phyloP scores from a whole-genome alignment of 2,888 invertebrate genomes.

The Phymatocera aterrima region DNA sequence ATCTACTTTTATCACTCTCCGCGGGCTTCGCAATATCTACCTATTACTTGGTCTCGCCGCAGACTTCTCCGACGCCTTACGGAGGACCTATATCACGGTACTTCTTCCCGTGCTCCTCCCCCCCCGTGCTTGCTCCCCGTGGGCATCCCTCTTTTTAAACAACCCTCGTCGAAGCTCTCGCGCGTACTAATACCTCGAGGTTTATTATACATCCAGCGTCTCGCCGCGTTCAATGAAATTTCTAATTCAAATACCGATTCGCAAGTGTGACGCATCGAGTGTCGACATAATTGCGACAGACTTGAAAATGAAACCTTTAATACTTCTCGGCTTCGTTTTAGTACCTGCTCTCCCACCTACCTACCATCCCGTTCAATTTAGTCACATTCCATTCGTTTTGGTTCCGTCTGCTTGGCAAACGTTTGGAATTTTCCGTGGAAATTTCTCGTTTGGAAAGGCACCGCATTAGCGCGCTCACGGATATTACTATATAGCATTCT shows the following conservation, averaged over 20 bases:
- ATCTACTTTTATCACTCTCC: slow-evolving; percentile 47
- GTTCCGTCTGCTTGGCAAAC: slow-evolving; percentile 11
- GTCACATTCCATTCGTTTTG: background rate
- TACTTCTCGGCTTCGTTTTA: slow-evolving; percentile 6
- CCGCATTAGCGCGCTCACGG: slow-evolving; percentile 17
- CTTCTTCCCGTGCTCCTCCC: background rate
- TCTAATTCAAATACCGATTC: slow-evolving; percentile 27
- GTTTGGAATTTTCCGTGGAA: slow-evolving; percentile 26
- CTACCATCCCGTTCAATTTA: slow-evolving; percentile 6
- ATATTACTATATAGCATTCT: background rate
- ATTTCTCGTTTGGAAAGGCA: slow-evolving; percentile 30
- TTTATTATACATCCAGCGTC: background rate
- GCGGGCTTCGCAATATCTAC: slow-evolving; percentile 46
- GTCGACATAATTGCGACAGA: slow-evolving; percentile 3
- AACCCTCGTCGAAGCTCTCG: slow-evolving; percentile 11
- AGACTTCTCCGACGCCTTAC: slow-evolving; percentile 19
- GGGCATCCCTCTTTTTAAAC: slow-evolving; percentile 22
- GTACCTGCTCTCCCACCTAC: background rate
- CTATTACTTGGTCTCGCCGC: slow-evolving; percentile 39
- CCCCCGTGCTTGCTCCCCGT: background rate
- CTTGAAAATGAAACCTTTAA: slow-evolving; percentile 14
- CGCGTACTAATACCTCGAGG: slow-evolving; percentile 19
- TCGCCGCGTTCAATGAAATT: slow-evolving; percentile 1
- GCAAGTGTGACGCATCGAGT: background rate
- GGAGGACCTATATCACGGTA: slow-evolving; percentile 18